These are phyloP conservation scores for Pardalotus punctatus DNA, from an alignment of 2,113 vertebrate species.

Conservation along the genomic window DNA sequence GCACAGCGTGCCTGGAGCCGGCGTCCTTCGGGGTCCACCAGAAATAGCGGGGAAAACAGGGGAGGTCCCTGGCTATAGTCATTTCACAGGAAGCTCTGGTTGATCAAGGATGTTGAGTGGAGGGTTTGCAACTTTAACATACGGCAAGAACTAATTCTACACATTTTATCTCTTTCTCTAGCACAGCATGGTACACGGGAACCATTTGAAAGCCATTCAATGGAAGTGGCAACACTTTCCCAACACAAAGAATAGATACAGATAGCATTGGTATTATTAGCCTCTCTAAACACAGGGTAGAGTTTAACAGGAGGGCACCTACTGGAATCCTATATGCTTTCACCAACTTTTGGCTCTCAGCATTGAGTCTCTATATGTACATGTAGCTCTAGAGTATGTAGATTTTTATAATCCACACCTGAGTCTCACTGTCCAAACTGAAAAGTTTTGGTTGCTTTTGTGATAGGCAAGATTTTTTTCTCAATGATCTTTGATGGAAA, in stretches of 20 bases:
- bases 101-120: not conserved
- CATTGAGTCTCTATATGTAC: not conserved
- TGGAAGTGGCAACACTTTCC: not conserved
- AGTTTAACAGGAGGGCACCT: not conserved
- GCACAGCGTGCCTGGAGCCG: not conserved
- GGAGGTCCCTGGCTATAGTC: rapidly evolving
- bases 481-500: not conserved
- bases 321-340: not conserved
- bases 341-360: not conserved
- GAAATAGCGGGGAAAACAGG: not conserved
- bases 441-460: not conserved
- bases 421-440: not conserved
- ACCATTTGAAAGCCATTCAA: not conserved
- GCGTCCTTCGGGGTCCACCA: not conserved
- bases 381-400: not conserved
- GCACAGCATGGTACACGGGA: not conserved
- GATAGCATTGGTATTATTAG: not conserved
- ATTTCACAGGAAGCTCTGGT: not conserved
- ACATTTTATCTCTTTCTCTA: not conserved
- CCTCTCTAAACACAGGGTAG: not conserved
- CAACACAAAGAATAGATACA: not conserved
- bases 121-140: not conserved
- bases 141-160: not conserved
- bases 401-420: not conserved
- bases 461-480: not conserved